These are phyloP conservation scores for Odontothrips loti DNA, from an alignment of 2,888 invertebrate species.

Conservation along the genomic window DNA sequence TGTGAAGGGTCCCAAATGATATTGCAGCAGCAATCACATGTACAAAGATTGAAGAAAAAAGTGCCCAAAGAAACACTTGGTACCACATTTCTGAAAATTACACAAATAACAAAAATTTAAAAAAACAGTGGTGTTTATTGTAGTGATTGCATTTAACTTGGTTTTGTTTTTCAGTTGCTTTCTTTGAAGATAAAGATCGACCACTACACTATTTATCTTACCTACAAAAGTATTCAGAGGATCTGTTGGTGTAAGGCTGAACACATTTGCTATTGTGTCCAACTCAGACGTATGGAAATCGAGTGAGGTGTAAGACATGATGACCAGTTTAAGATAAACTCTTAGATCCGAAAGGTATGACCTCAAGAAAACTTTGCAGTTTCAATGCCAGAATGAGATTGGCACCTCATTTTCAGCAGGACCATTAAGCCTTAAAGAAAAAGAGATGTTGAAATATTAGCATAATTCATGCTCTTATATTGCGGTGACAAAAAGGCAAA, in stretches of 20 bases:
- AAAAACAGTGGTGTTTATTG: background rate
- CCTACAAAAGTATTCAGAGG: constrained; percentile 42
- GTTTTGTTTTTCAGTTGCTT: background rate
- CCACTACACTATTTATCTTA: constrained; percentile 28
- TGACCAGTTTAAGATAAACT: background rate
- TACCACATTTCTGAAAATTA: constrained; percentile 89
- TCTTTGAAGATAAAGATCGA: background rate
- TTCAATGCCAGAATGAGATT: background rate
- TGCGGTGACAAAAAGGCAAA: no score
- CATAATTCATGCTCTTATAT: background rate
- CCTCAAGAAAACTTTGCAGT: background rate
- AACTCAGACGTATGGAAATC: constrained; percentile 45
- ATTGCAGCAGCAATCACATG: constrained; percentile 83
- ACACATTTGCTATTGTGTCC: constrained; percentile 65
- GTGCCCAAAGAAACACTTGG: constrained; percentile 91
- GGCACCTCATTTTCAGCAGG: background rate
- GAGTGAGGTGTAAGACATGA: background rate
- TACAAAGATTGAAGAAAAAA: constrained; percentile 89
- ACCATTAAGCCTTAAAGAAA: background rate
- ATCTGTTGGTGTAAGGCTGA: constrained; percentile 61
- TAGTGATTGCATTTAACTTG: background rate
- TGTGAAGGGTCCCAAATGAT: constrained; percentile 84
- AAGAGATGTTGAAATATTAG: background rate
- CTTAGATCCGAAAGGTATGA: background rate
- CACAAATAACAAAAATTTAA: background rate